Conservation (phyloP, 2,888 invertebrate genomes). For the Calameuta idolon region DNA sequence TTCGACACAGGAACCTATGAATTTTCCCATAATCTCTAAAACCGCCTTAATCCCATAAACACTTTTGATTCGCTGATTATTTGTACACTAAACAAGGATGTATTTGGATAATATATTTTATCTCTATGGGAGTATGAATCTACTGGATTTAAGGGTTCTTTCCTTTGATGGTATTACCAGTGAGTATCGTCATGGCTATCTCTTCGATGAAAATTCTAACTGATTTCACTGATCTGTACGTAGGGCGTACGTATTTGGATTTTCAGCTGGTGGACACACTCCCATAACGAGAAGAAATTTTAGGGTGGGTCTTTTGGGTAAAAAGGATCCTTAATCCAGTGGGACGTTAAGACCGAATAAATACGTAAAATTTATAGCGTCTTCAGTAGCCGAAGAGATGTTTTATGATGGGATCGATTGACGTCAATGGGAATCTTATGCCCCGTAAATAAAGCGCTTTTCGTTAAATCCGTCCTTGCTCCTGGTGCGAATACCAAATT, state of each 20-base stretch:
- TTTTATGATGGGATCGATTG: neutral
- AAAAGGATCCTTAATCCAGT: neutral
- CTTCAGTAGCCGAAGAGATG: neutral
- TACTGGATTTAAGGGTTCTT: slow-evolving; percentile 29
- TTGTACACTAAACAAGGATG: neutral
- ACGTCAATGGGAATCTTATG: neutral
- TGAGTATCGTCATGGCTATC: slow-evolving; percentile 16
- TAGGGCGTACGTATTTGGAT: neutral
- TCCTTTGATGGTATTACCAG: slow-evolving; percentile 42
- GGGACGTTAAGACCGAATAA: neutral
- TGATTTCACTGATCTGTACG: neutral
- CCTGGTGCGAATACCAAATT: neutral
- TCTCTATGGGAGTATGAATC: slow-evolving; percentile 30
- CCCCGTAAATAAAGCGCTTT: neutral
- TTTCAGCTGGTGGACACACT: neutral
- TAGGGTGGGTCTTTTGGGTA: neutral
- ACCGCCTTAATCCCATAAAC: neutral
- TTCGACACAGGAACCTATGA: no score
- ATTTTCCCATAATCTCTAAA: neutral
- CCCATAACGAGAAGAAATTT: neutral
- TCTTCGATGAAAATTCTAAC: neutral
- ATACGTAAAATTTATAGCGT: neutral
- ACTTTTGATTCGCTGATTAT: neutral
- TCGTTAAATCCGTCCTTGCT: neutral
- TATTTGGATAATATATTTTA: neutral